Evolutionary conservation across 2,113 vertebrate species (phyloP), one percentile per base, ranked within the genome.

Genomic region (Equus przewalskii): DNA sequence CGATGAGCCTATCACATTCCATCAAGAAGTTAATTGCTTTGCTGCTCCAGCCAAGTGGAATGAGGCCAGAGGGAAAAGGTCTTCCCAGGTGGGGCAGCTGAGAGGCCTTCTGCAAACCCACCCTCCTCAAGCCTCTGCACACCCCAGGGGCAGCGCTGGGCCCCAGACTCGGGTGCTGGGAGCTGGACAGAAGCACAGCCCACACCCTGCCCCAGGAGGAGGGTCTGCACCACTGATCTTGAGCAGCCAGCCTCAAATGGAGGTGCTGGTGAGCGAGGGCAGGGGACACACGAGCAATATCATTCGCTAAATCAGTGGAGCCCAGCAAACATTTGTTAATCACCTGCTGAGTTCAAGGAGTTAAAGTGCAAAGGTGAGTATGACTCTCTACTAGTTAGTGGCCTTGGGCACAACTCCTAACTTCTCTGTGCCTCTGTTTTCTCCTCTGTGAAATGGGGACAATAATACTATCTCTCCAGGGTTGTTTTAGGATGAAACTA

Each of bases 221-320:
- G 13, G 10, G 24, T 30, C 54, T 51, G 15, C 6, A 8, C 49
- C 12, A 21, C 8, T 21, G 46, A 30, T 16, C 30, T 73, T 41
- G 5, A 51, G 65, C 10, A 28, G 12, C n/a, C 28, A 7, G 36
- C 46, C 18, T 36, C 7, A 3, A n/a, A 51, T 0, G 33, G 21
- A 72, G 21, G 6, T 6, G 0, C 14, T 2, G 3, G 6, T 7
- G 28, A 54, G 19, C 1, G 21, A 73, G n/a, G 9, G 65, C 4
- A 3, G 12, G 4, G 4, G 44, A 14, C 2, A 0, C 33, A 16
- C 28, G 9, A 69, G 51, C 5, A 5, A 3, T 0, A 10, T 7
- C 15, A 4, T 30, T 46, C 41, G 41, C 22, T n/a, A 46, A 18
- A 24, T 72, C 22, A 6, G 11, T 26, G 12, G 5, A 82, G 56